Base-by-base conservation (phyloP, 2,888 invertebrate genomes). In the Cephalotes varians region DNA sequence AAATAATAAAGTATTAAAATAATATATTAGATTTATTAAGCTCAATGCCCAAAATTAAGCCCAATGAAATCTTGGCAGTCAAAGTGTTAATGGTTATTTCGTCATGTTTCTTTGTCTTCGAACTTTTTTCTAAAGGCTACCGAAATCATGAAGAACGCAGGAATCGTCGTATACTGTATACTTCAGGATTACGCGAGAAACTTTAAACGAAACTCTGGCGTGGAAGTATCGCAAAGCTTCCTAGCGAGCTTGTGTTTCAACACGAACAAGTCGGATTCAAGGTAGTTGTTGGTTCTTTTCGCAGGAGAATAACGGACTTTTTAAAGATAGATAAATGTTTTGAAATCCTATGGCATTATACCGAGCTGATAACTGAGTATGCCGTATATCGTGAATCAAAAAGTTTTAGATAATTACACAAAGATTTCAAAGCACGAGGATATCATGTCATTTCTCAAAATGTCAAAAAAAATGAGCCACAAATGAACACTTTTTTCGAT, bases 101-200 rank as follows among this genome's bases (percentile, higher is more conserved):
- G 49, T 47, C 58, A 18, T 65, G 77, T 65, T 67, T 65, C 58
- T 77, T 65, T 82, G 64, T 65, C 58, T 69, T n/a, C 51, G 21
- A 65, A 37, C 71, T 56, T 47, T 69, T 62, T 65, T n/a, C n/a
- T 72, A 58, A 85, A 84, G 72, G 85, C 76, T 62, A 47, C 72
- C 54, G 58, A 83, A 85, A 86, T 86, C 79, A 81, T 44, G 84
- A 83, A 76, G 69, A 83, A 82, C 60, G 60, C 74, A 71, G 40
- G 80, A 60, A 76, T 69, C 85, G 79, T 85, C 83, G 83, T 86
- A 80, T 74, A 72, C 85, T 81, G 85, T 87, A 91, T 89, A 90
- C 88, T 91, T 76, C 84, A 84, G 87, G 90, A 91, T 91, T 91
- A 91, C 89, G 82, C 83, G 91, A 88, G 89, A 87, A 91, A 91